Conservation (phyloP, 1,140 invertebrate species). For the Aphelenchoides fujianensis region DNA sequence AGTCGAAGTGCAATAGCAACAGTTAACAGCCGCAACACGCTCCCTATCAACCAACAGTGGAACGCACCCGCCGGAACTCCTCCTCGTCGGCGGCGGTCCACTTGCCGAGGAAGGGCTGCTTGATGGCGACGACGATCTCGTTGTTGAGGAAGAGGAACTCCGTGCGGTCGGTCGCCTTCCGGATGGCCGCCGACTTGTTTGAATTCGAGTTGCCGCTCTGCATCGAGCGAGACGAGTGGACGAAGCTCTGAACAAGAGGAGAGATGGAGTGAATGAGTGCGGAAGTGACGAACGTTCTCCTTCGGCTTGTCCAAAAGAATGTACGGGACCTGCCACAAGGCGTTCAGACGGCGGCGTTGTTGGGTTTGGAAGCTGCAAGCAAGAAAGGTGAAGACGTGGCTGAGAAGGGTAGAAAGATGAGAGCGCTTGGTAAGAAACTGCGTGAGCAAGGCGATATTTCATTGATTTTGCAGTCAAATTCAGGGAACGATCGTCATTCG, state of each 20-base stretch:
- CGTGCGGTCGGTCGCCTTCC: neutral
- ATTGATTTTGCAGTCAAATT: neutral
- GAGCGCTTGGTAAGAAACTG: neutral
- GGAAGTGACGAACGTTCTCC: no score
- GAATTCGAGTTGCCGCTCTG: neutral
- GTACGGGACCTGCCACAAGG: neutral
- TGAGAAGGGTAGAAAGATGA: neutral
- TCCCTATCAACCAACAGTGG: no score
- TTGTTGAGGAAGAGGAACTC: neutral
- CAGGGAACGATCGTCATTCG: neutral
- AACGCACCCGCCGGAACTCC: neutral
- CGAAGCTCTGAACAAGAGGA: no score
- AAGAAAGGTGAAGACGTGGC: no score
- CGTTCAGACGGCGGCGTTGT: constrained; percentile 4
- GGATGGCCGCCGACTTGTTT: neutral
- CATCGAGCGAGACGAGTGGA: neutral
- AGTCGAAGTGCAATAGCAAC: no score
- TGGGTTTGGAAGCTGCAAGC: neutral
- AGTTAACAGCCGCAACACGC: no score
- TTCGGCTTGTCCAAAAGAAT: neutral
- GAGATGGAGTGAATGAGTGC: no score
- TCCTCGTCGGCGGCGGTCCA: neutral
- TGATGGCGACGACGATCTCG: neutral
- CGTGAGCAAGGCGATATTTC: neutral
- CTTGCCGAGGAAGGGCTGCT: neutral